These are phyloP conservation scores for Petromus typicus DNA, from an alignment of 2,113 vertebrate species.

Conservation along the genomic window DNA sequence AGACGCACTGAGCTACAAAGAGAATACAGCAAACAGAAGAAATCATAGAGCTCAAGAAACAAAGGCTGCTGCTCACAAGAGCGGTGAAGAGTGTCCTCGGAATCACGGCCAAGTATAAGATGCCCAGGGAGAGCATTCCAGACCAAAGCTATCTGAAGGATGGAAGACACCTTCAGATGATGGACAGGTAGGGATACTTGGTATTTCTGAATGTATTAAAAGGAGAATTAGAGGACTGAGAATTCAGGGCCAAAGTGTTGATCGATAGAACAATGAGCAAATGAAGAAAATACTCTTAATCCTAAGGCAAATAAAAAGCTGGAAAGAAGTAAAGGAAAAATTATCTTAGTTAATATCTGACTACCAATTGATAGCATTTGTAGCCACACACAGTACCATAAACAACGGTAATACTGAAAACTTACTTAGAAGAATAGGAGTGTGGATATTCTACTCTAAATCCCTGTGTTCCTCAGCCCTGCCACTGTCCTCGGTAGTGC, in stretches of 20 bases:
- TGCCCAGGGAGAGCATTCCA: not conserved
- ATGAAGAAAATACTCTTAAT: not conserved
- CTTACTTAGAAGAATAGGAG: not conserved
- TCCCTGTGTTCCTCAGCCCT: not conserved
- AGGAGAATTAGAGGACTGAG: not conserved
- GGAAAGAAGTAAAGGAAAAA: not conserved
- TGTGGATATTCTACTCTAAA: not conserved
- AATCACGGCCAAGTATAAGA: not conserved
- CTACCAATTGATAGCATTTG: not conserved
- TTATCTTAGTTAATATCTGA: not conserved
- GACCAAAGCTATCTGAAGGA: not conserved
- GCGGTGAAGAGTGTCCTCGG: not conserved
- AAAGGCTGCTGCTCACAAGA: not conserved
- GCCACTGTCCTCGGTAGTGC: not conserved
- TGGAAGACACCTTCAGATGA: not conserved
- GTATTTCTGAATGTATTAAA: not conserved
- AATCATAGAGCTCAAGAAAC: not conserved
- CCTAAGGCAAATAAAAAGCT: not conserved
- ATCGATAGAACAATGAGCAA: constrained; percentile 5
- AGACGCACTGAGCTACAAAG: not conserved
- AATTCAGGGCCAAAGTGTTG: not conserved
- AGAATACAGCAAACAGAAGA: not conserved
- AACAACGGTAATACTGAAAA: not conserved
- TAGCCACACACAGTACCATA: not conserved
- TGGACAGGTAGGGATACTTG: not conserved